These are phyloP conservation scores for Nebria brevicollis DNA, from an alignment of 2,888 invertebrate species.

Conservation along the genomic window DNA sequence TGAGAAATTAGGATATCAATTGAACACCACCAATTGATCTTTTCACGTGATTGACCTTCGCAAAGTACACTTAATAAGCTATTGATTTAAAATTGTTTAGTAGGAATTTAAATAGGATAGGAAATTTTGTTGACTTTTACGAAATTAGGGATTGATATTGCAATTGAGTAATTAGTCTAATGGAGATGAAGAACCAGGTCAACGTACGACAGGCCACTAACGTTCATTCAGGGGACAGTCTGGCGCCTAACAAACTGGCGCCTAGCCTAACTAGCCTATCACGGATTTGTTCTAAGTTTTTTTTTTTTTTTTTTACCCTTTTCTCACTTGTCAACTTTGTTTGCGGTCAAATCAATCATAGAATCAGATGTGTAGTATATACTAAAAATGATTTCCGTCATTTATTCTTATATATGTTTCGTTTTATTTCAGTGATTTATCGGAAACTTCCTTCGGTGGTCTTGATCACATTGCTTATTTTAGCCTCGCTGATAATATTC, in stretches of 20 bases:
- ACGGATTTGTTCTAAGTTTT: not conserved
- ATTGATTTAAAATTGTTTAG: too few relatives aligned
- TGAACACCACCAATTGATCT: not conserved
- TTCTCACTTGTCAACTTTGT: not conserved
- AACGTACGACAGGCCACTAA: slow-evolving; percentile 1
- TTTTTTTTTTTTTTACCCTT: not conserved
- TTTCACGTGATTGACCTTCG: not conserved
- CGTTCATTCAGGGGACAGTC: slow-evolving; percentile 1
- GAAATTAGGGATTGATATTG: too few relatives aligned
- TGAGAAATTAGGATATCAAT: not conserved
- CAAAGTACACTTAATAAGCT: not conserved
- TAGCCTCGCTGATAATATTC: slow-evolving; percentile 82
- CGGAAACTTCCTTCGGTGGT: slow-evolving; percentile 79
- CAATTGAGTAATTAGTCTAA: not conserved
- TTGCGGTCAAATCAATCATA: not conserved
- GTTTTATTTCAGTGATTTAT: slow-evolving; percentile 72
- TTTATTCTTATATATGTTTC: not conserved
- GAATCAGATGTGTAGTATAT: too few relatives aligned
- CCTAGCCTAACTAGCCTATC: not conserved
- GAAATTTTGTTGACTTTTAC: too few relatives aligned
- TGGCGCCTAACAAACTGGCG: not conserved
- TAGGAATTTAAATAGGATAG: too few relatives aligned
- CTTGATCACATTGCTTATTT: slow-evolving; percentile 78
- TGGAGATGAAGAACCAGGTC: not conserved
- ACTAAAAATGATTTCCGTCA: too few relatives aligned